These are phyloP conservation scores for Beroe forskalii DNA, from an alignment of 37 sponge, comb jelly and placozoan species.

Conservation along the genomic window DNA sequence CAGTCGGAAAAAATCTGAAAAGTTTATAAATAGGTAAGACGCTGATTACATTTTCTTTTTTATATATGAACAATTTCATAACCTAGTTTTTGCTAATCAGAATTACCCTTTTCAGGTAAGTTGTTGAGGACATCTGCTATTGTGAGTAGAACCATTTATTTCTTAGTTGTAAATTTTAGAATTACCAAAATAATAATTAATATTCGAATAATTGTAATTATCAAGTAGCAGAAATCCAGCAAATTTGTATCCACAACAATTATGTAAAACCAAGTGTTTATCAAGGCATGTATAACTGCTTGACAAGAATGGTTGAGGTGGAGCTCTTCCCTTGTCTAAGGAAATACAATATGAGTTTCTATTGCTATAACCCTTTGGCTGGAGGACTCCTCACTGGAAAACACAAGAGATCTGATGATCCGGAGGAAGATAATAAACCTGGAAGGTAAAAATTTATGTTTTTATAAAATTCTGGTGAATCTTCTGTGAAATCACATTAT, in stretches of 20 bases:
- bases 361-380: conserved; percentile 92
- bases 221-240: conserved; percentile 72
- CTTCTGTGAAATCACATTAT: too few relatives aligned
- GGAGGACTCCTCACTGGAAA: conserved; percentile 86
- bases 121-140: neutral
- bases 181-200: too few relatives aligned
- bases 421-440: neutral
- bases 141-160: conserved; percentile 24
- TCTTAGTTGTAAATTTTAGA: neutral
- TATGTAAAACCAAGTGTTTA: conserved; percentile 89
- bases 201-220: too few relatives aligned
- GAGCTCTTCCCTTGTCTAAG: conserved; percentile 87
- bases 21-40: too few relatives aligned
- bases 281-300: conserved; percentile 94
- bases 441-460: too few relatives aligned
- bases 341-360: conserved; percentile 83
- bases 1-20: too few relatives aligned
- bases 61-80: too few relatives aligned
- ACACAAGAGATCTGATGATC: conserved; percentile 64
- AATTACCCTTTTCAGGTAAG: too few relatives aligned
- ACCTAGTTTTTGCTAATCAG: too few relatives aligned
- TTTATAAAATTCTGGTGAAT: too few relatives aligned
- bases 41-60: too few relatives aligned
- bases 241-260: conserved; percentile 82
- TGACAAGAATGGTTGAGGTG: conserved; percentile 75